A percentile compares a stretch with the other conserved stretches of the same genome.
Evolutionary conservation across 2,113 vertebrate genomes (phyloP).

Genomic region (Pseudorhombus dupliciocellatus): DNA sequence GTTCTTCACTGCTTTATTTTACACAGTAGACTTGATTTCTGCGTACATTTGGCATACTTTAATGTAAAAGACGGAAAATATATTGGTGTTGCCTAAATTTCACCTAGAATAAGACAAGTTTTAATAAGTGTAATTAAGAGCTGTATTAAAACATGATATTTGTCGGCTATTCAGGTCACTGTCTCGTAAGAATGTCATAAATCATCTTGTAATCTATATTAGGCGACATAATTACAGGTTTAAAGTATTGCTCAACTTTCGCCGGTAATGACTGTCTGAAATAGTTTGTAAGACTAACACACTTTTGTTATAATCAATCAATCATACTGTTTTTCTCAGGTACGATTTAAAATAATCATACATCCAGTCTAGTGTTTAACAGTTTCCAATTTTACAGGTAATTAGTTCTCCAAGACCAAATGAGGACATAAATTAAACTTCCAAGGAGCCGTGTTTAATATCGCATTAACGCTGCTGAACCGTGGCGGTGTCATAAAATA

Average conservation of each 20-base stretch:
- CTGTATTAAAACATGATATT: neutral
- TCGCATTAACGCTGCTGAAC: conserved; percentile 38
- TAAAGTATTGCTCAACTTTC: neutral
- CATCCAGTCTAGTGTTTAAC: conserved; percentile 16
- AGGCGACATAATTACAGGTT: neutral
- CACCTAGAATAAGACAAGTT: neutral
- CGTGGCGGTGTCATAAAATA: conserved; percentile 15
- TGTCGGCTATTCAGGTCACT: neutral
- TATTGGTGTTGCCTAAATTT: neutral
- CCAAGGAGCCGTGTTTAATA: conserved; percentile 33
- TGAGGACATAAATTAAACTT: conserved; percentile 45
- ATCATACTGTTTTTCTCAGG: neutral
- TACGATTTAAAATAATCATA: conserved; percentile 32
- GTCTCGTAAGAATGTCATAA: neutral
- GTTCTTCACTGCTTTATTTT: neutral
- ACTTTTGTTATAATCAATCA: neutral
- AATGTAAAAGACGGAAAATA: neutral
- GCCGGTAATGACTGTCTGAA: neutral
- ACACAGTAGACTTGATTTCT: neutral
- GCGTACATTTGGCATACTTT: neutral
- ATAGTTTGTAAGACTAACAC: neutral
- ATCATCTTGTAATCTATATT: neutral
- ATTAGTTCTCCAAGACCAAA: conserved; percentile 39
- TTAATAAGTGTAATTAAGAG: neutral
- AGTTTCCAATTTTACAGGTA: conserved; percentile 26